Conservation (phyloP, 2,797 vertebrate species). For the Mus spretus region DNA sequence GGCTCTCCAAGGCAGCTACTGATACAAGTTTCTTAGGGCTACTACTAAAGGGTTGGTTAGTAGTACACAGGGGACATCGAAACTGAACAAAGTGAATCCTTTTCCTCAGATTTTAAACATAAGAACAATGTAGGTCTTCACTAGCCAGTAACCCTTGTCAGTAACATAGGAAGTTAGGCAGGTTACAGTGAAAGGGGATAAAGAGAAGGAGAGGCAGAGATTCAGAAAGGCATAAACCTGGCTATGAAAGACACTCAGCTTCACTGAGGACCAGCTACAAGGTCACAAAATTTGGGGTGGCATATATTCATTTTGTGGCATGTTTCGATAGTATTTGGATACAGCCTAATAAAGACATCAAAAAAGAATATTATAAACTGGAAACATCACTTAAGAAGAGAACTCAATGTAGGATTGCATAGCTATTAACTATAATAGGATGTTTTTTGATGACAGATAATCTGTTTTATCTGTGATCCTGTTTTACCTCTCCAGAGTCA, state of each 20-base stretch:
- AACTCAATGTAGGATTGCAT: neutral
- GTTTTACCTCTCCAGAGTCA: neutral
- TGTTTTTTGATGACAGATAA: neutral
- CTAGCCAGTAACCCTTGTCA: neutral
- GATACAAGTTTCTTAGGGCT: slow-evolving; percentile 42
- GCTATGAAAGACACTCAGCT: neutral
- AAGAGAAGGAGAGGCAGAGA: neutral
- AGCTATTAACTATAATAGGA: neutral
- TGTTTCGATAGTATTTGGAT: slow-evolving; percentile 6
- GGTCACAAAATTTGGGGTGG: neutral
- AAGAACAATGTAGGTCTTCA: neutral
- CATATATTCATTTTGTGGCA: neutral
- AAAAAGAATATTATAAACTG: neutral
- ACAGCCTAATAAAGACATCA: slow-evolving; percentile 2
- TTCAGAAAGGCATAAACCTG: slow-evolving; percentile 39
- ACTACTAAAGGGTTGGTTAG: slow-evolving; percentile 19
- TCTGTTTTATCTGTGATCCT: neutral
- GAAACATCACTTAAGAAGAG: neutral
- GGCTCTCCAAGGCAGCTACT: slow-evolving; percentile 21
- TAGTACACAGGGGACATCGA: slow-evolving; percentile 20
- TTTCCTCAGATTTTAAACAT: neutral
- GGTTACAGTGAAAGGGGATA: neutral
- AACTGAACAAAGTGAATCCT: neutral
- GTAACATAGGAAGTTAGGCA: neutral
- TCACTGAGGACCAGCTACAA: neutral